These are phyloP conservation scores for Toxostoma redivivum DNA, from an alignment of 2,113 vertebrate genomes.

Conservation along the genomic window DNA sequence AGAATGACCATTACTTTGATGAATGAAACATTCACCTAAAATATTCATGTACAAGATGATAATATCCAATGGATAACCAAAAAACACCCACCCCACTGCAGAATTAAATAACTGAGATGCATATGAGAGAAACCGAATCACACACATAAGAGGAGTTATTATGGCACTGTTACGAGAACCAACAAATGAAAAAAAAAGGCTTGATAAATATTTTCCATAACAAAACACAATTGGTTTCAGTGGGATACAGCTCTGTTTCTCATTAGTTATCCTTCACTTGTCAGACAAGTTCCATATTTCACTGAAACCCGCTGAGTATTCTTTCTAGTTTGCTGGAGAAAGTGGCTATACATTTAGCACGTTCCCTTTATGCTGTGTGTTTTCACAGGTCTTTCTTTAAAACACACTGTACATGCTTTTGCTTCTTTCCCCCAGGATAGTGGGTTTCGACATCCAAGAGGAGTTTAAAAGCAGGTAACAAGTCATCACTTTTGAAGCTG, in stretches of 20 bases:
- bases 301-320: slow-evolving; percentile 48
- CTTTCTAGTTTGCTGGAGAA: slow-evolving; percentile 49
- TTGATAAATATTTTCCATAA: slow-evolving; percentile 74
- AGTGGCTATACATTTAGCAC: slow-evolving; percentile 53
- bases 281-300: slow-evolving; percentile 67
- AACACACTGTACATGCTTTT: slow-evolving; percentile 39
- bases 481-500: slow-evolving; percentile 60
- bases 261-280: slow-evolving; percentile 69
- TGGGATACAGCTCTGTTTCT: slow-evolving; percentile 63
- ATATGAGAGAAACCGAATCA: neutral
- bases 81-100: neutral
- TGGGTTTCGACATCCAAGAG: slow-evolving; percentile 59
- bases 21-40: slow-evolving; percentile 57
- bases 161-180: slow-evolving; percentile 54
- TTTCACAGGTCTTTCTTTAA: slow-evolving; percentile 68
- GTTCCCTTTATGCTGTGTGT: slow-evolving; percentile 40
- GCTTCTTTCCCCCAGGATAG: slow-evolving; percentile 57
- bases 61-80: slow-evolving; percentile 21
- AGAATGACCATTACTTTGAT: slow-evolving; percentile 58
- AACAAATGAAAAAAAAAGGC: slow-evolving; percentile 47
- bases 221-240: slow-evolving; percentile 74
- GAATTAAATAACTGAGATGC: neutral
- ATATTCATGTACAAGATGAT: slow-evolving; percentile 42
- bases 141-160: neutral
- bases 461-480: slow-evolving; percentile 67